These are phyloP conservation scores for Plagodis dolabraria DNA, from an alignment of 2,888 invertebrate species.

Conservation along the genomic window DNA sequence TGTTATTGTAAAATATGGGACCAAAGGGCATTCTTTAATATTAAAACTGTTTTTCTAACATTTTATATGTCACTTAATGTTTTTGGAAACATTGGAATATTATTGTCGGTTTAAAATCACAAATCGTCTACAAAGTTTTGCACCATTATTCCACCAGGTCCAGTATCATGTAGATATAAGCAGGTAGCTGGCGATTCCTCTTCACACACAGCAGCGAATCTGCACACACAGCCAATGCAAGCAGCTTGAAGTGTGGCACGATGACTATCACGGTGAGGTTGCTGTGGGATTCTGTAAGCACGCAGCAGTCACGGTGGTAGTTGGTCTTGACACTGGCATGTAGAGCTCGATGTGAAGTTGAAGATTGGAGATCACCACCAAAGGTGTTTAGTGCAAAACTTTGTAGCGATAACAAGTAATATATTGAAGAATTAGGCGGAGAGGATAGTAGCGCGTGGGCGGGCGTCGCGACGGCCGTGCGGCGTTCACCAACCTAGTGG, in stretches of 20 bases:
- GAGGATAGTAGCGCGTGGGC: constrained; percentile 68
- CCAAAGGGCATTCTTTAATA: constrained; percentile 9
- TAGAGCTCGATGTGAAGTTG: constrained; percentile 14
- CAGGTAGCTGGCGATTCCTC: too few relatives aligned
- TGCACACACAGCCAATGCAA: background rate
- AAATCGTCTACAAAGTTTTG: constrained; percentile 83
- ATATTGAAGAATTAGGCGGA: constrained; percentile 62
- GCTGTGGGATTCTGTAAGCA: constrained; percentile 10
- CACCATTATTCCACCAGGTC: constrained; percentile 67
- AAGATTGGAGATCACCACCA: constrained; percentile 22
- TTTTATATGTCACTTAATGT: constrained; percentile 24
- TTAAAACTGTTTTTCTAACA: constrained; percentile 17
- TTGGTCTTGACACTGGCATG: background rate
- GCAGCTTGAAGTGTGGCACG: constrained; percentile 16
- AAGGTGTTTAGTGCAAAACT: constrained; percentile 75
- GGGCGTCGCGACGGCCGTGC: constrained; percentile 72
- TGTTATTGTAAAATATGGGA: background rate
- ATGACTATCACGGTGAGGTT: constrained; percentile 10
- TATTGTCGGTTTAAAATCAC: constrained; percentile 33
- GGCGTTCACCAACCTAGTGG: constrained; percentile 82
- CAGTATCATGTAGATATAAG: constrained; percentile 8
- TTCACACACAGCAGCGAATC: too few relatives aligned
- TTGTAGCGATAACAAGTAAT: constrained; percentile 75
- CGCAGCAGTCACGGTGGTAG: constrained; percentile 4
- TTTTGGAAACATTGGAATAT: constrained; percentile 18